phyloP scores from a whole-genome alignment of 1,140 invertebrate species.

The Brachionus asplanchnoidis region DNA sequence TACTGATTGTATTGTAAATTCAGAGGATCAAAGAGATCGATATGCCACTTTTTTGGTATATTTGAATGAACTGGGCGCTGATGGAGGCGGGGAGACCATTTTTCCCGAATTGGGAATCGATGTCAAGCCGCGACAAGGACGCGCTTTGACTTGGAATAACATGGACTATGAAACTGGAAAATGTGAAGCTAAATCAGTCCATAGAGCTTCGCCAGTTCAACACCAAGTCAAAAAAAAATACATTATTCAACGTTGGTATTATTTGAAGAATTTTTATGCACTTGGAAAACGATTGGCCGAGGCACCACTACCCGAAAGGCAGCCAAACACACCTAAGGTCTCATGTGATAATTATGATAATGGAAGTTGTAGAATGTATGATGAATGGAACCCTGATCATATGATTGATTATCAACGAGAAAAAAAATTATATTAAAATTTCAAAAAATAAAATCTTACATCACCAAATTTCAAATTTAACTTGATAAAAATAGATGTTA shows the following conservation, averaged over 20 bases:
- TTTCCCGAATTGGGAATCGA: conserved; percentile 55
- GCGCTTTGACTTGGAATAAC: conserved; percentile 54
- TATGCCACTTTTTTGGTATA: conserved; percentile 53
- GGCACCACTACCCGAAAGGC: conserved; percentile 47
- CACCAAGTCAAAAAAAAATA: conserved; percentile 50
- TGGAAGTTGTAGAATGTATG: conserved; percentile 55
- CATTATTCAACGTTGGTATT: conserved; percentile 56
- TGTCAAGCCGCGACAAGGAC: conserved; percentile 52
- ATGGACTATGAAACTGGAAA: conserved; percentile 49
- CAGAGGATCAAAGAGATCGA: conserved; percentile 49
- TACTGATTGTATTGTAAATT: conserved; percentile 50
- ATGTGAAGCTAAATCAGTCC: conserved; percentile 51
- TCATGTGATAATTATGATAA: conserved; percentile 53
- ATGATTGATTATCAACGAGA: conserved; percentile 49
- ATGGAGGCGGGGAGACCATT: conserved; percentile 52
- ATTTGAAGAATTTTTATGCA: conserved; percentile 54
- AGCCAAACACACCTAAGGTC: conserved; percentile 46
- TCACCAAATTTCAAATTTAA: background rate
- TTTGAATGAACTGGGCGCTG: conserved; percentile 47
- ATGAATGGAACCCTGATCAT: conserved; percentile 54
- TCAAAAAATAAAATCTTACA: background rate
- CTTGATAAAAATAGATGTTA: conserved; percentile 17
- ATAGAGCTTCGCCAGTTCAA: conserved; percentile 50
- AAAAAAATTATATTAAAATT: conserved; percentile 10
- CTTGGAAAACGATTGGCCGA: conserved; percentile 51